phyloP scores from a whole-genome alignment of 2,888 invertebrate genomes.

The Drosophila melanosoma region DNA sequence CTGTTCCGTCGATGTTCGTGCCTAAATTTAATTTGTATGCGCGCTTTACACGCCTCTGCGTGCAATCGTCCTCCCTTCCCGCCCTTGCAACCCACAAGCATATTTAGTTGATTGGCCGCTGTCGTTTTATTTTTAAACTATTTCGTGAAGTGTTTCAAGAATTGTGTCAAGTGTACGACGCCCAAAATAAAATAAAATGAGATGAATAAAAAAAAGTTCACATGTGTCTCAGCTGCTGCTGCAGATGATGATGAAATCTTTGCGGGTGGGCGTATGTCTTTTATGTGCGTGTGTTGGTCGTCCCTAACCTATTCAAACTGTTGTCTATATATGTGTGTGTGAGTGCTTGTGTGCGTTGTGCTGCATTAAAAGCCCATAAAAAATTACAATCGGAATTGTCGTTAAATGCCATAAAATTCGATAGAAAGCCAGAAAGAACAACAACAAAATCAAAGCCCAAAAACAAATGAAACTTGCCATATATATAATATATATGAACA shows the following conservation, averaged over 20 bases:
- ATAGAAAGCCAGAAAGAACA: conserved; percentile 23
- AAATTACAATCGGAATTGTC: conserved; percentile 59
- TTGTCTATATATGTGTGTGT: conserved; percentile 10
- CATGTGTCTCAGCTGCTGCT: conserved; percentile 24
- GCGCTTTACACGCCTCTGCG: conserved; percentile 61
- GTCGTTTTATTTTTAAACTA: conserved; percentile 67
- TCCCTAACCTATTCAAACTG: conserved; percentile 41
- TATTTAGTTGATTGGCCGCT: conserved; percentile 63
- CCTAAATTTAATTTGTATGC: conserved; percentile 79
- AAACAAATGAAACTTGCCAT: conserved; percentile 52
- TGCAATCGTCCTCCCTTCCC: conserved; percentile 5
- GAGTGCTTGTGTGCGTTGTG: background rate
- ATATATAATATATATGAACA: conserved; percentile 20
- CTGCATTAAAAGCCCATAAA: conserved; percentile 60
- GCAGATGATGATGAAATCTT: conserved; percentile 51
- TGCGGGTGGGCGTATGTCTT: conserved; percentile 46
- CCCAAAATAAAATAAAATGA: conserved; percentile 44
- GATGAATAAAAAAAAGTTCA: conserved; percentile 30
- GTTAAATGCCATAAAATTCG: conserved; percentile 60
- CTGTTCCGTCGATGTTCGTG: conserved; percentile 54
- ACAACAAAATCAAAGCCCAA: conserved; percentile 35
- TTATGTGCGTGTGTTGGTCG: background rate
- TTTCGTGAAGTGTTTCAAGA: conserved; percentile 58
- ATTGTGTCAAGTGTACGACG: conserved; percentile 78
- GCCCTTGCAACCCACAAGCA: conserved; percentile 2